phyloP scores from a whole-genome alignment of 2,113 vertebrate genomes.

The Xenopus laevis region DNA sequence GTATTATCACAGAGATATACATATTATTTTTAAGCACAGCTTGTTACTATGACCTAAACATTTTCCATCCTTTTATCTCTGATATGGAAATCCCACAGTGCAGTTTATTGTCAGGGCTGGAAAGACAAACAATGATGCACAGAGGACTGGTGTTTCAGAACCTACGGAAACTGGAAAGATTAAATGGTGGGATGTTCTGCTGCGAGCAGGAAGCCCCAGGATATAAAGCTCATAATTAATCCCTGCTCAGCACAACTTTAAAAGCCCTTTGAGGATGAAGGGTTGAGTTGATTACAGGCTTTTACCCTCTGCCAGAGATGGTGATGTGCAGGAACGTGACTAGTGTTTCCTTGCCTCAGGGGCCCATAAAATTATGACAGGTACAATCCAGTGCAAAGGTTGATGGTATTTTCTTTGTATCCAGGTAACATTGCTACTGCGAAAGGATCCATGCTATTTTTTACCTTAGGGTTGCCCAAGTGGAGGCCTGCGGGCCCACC shows the following conservation, averaged over 20 bases:
- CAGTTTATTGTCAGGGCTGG: not conserved
- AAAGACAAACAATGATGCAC: not conserved
- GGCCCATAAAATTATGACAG: not conserved
- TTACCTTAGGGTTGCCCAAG: no score
- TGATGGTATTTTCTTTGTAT: no score
- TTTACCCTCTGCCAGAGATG: not conserved
- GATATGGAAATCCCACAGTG: not conserved
- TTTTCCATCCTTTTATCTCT: not conserved
- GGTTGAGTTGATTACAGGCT: constrained; percentile 26
- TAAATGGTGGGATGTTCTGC: not conserved
- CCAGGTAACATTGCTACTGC: no score
- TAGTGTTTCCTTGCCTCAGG: constrained; percentile 11
- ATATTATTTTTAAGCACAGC: no score
- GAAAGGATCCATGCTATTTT: no score
- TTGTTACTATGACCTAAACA: no score
- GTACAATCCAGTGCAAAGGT: no score
- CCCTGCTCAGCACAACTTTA: not conserved
- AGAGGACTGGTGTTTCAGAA: not conserved
- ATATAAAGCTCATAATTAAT: constrained; percentile 4
- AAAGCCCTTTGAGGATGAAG: constrained; percentile 32
- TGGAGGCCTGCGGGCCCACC: no score
- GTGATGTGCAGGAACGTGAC: constrained; percentile 19
- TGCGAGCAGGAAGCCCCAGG: constrained; percentile 3
- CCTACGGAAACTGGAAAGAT: constrained; percentile 21
- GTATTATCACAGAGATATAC: no score